phyloP scores from a whole-genome alignment of 2,888 invertebrate species.

The Drosophila diplacantha region DNA sequence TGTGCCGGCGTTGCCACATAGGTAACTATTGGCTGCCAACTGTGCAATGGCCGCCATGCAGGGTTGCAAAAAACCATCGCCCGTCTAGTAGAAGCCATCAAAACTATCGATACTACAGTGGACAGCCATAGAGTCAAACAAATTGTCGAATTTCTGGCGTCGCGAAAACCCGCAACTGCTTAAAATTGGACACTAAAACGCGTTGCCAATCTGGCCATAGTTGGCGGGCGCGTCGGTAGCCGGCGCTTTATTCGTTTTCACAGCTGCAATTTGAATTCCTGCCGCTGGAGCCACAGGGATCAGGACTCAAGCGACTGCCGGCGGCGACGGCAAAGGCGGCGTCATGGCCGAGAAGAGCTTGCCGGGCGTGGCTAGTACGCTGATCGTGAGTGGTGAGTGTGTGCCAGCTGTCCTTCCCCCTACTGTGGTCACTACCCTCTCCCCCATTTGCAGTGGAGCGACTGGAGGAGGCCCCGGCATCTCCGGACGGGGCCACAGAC shows the following conservation, averaged over 20 bases:
- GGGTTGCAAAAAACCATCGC: not conserved
- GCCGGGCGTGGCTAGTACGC: not conserved
- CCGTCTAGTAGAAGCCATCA: not conserved
- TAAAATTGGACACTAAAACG: not conserved
- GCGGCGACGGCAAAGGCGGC: too few relatives aligned
- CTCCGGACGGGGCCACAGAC: not conserved
- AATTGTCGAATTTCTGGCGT: conserved; percentile 3
- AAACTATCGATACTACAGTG: not conserved
- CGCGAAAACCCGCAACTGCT: conserved; percentile 10
- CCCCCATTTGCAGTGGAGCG: not conserved
- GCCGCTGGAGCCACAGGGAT: not conserved
- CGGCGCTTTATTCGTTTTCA: not conserved
- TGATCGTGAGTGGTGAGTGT: not conserved
- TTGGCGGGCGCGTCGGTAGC: not conserved
- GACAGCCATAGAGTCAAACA: not conserved
- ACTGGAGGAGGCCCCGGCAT: not conserved
- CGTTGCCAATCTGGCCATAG: not conserved
- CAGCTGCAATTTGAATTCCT: not conserved
- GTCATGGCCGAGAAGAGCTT: not conserved
- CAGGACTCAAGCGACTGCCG: not conserved
- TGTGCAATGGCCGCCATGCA: not conserved
- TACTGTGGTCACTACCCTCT: too few relatives aligned
- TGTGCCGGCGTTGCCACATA: not conserved
- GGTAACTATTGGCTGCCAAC: not conserved
- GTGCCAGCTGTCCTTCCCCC: not conserved